Conservation (phyloP, 23 tunicate species). For the Phallusia fumigata region DNA sequence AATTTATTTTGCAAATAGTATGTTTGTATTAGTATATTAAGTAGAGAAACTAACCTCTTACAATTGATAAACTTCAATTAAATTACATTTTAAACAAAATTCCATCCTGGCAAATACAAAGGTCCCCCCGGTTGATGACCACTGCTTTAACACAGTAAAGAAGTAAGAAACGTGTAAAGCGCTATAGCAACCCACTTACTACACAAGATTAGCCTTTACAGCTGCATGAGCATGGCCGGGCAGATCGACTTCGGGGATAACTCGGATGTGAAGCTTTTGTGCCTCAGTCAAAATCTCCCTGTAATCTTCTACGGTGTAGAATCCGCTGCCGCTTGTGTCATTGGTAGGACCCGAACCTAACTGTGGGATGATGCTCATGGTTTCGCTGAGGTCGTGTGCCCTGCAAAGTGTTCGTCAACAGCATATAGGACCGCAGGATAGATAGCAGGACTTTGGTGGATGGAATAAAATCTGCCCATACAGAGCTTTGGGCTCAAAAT, state of each 20-base stretch:
- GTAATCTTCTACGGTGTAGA: conserved; percentile 63
- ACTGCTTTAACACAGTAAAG: not conserved
- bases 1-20: too few relatives aligned
- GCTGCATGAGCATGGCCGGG: conserved; percentile 95
- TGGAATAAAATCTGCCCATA: too few relatives aligned
- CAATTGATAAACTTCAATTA: too few relatives aligned
- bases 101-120: too few relatives aligned
- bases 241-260: conserved; percentile 82
- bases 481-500: too few relatives aligned
- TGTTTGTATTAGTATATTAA: too few relatives aligned
- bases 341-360: conserved; percentile 76
- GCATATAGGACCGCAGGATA: too few relatives aligned
- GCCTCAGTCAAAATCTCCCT: conserved; percentile 62
- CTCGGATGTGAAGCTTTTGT: conserved; percentile 42
- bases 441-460: too few relatives aligned
- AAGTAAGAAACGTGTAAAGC: not conserved
- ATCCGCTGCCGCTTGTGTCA: conserved; percentile 62
- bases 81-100: too few relatives aligned
- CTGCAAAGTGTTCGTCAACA: conserved; percentile 7
- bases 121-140: too few relatives aligned
- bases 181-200: conserved; percentile 35
- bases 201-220: conserved; percentile 49
- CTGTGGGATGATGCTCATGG: conserved; percentile 70
- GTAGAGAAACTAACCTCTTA: too few relatives aligned
- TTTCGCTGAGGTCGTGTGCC: conserved; percentile 47